Evolutionary conservation across 1,140 invertebrate species (phyloP).

Genomic region (Diorhabda elongata): DNA sequence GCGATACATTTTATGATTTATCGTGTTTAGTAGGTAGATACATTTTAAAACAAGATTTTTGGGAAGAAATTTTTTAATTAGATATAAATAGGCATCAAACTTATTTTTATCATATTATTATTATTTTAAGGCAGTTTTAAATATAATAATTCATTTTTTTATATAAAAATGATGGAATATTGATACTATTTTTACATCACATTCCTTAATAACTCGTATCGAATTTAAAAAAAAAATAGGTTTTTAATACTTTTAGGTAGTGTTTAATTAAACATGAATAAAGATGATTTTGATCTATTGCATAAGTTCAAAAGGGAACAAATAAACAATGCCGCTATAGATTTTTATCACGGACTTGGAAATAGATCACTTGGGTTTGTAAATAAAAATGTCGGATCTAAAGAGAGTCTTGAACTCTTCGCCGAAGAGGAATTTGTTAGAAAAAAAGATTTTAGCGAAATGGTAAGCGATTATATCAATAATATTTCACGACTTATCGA

Average conservation of each 20-base stretch:
- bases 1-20: too few relatives aligned
- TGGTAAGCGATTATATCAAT: constrained; percentile 44
- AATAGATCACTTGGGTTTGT: constrained; percentile 25
- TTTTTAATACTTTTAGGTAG: neutral
- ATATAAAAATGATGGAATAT: too few relatives aligned
- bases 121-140: too few relatives aligned
- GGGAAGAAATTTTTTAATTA: too few relatives aligned
- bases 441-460: constrained; percentile 50
- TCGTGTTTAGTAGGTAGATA: too few relatives aligned
- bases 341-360: constrained; percentile 31
- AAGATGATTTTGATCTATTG: constrained; percentile 34
- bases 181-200: too few relatives aligned
- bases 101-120: too few relatives aligned
- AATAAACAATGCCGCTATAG: constrained; percentile 24
- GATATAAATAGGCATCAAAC: too few relatives aligned
- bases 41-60: too few relatives aligned
- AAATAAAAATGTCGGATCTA: constrained; percentile 23
- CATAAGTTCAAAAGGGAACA: constrained; percentile 28
- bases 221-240: too few relatives aligned
- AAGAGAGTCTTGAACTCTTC: constrained; percentile 46
- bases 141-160: too few relatives aligned
- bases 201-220: too few relatives aligned
- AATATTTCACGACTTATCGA: neutral
- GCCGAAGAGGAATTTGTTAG: constrained; percentile 54
- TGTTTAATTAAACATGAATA: constrained; percentile 31